Percentiles rank a stretch among this genome's conserved stretches.
These are phyloP conservation scores for Xestia rhomboidea DNA, from an alignment of 2,888 invertebrate species.

Conservation along the genomic window DNA sequence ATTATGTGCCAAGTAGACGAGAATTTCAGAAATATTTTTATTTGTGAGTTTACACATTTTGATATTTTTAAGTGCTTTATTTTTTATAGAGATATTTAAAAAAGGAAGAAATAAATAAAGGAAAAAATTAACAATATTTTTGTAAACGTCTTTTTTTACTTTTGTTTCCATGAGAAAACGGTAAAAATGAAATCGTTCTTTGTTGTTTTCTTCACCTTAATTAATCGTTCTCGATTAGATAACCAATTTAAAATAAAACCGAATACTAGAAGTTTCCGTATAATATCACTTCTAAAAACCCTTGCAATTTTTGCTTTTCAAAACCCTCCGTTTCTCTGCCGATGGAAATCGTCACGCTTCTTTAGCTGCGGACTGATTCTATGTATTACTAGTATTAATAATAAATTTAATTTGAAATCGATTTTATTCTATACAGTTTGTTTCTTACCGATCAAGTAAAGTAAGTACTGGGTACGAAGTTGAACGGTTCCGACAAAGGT, in stretches of 20 bases:
- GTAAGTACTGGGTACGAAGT: not conserved
- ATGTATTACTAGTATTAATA: not conserved
- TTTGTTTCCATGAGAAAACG: not conserved
- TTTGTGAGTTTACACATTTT: not conserved
- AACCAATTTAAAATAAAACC: not conserved
- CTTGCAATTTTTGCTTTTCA: no score
- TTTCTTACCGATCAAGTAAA: conserved; percentile 1
- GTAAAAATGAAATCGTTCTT: not conserved
- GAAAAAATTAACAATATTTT: no score
- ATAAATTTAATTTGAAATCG: not conserved
- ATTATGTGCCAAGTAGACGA: not conserved
- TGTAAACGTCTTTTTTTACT: no score
- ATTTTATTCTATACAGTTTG: not conserved
- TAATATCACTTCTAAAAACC: no score
- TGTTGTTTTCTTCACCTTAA: not conserved
- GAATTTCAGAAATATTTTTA: not conserved
- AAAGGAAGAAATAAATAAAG: no score
- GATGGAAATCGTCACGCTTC: not conserved
- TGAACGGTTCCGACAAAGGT: conserved; percentile 3
- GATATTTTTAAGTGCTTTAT: no score
- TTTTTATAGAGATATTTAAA: no score
- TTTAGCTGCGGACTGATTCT: not conserved
- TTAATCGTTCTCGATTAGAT: not conserved
- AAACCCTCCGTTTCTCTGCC: no score
- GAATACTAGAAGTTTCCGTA: not conserved